These are phyloP conservation scores for Lacanobia wlatinum DNA, from an alignment of 2,888 invertebrate species.

Conservation along the genomic window DNA sequence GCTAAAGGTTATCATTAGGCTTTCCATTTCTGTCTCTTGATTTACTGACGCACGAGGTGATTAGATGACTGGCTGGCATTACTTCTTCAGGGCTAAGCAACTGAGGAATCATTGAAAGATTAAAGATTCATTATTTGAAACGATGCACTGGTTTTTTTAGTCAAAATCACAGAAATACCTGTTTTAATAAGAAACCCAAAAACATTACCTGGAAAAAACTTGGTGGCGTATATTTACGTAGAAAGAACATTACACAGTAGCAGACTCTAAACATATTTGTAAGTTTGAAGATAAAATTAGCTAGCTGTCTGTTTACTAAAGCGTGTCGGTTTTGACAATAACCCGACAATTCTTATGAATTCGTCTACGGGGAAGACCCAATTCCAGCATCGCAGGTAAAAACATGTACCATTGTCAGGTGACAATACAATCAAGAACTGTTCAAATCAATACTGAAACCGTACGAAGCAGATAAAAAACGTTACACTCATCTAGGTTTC, in stretches of 20 bases:
- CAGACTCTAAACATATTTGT: background rate
- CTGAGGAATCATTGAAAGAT: background rate
- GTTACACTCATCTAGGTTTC: conserved; percentile 2
- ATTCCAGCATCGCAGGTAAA: conserved; percentile 28
- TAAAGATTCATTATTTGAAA: too few species aligned
- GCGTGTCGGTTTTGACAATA: conserved; percentile 16
- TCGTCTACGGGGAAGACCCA: conserved; percentile 18
- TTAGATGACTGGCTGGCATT: background rate
- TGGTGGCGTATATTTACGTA: background rate
- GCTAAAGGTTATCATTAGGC: background rate
- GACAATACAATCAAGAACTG: background rate
- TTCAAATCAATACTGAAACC: background rate
- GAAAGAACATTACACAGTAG: background rate
- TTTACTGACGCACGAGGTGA: background rate
- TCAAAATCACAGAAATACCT: too few species aligned
- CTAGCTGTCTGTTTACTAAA: background rate
- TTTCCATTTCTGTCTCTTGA: conserved; percentile 2
- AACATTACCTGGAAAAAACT: background rate
- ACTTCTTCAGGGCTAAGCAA: too few species aligned
- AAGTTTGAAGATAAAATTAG: conserved; percentile 15
- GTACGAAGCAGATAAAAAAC: conserved; percentile 10
- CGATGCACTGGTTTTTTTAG: too few species aligned
- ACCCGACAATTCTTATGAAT: background rate
- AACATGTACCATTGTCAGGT: conserved; percentile 23
- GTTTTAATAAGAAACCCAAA: too few species aligned